These are phyloP conservation scores for Vultur gryphus DNA, from an alignment of 2,797 vertebrate species.

Conservation along the genomic window DNA sequence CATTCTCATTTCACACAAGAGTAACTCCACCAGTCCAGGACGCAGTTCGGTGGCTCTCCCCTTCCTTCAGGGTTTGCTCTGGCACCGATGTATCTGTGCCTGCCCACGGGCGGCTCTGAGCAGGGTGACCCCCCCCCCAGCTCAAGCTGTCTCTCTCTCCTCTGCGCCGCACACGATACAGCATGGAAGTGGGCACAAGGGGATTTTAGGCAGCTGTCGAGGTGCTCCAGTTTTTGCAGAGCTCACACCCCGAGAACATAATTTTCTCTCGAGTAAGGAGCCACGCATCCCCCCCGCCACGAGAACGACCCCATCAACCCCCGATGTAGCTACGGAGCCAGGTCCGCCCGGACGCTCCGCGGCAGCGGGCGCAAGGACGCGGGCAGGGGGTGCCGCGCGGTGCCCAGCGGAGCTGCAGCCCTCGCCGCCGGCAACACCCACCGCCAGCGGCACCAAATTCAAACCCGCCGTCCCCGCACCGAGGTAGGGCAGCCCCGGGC, in stretches of 20 bases:
- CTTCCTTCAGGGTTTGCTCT: fast-evolving
- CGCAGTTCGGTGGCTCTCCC: not conserved
- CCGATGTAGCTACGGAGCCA: fast-evolving
- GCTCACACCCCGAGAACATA: not conserved
- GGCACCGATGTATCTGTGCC: fast-evolving
- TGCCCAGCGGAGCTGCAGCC: not conserved
- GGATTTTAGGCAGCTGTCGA: not conserved
- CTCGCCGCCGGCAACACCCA: not conserved
- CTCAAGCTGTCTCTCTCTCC: not conserved
- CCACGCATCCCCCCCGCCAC: too few species aligned
- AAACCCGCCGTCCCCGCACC: not conserved
- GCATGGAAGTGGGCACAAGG: fast-evolving
- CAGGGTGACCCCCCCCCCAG: too few species aligned
- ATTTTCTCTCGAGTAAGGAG: not conserved
- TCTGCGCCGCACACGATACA: fast-evolving
- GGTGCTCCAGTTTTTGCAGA: not conserved
- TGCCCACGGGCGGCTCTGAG: not conserved
- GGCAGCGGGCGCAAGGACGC: not conserved
- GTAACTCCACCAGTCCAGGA: not conserved
- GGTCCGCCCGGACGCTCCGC: too few species aligned
- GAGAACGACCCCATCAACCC: not conserved
- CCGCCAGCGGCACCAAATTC: not conserved
- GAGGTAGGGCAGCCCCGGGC: too few species aligned
- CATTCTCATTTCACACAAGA: fast-evolving
- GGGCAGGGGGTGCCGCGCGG: not conserved